These are phyloP conservation scores for Siderastrea siderea DNA, from an alignment of 92 coral and sea anemone species.

Conservation along the genomic window DNA sequence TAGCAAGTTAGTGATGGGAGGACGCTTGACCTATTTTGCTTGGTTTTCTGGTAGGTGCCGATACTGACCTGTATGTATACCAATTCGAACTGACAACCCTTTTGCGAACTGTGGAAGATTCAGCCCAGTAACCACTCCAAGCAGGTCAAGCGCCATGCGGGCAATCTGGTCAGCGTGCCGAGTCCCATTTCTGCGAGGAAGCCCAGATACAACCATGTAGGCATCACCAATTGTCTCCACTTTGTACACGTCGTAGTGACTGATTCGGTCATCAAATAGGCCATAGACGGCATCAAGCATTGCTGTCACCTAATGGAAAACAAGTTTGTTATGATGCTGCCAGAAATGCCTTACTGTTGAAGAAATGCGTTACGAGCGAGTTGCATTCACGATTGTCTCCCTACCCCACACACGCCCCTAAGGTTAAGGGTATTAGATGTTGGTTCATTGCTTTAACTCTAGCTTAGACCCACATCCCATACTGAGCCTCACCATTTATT, in stretches of 20 bases:
- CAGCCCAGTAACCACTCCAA: constrained; percentile 35
- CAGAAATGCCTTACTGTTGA: background rate
- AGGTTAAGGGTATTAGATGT: too few species aligned
- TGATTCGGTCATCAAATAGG: constrained; percentile 66
- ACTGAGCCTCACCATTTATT: too few species aligned
- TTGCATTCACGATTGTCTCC: too few species aligned
- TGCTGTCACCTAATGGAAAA: constrained; percentile 24
- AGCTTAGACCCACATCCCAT: too few species aligned
- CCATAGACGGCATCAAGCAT: constrained; percentile 57
- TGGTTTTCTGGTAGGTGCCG: too few species aligned
- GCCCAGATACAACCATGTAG: constrained; percentile 81
- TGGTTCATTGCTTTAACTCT: too few species aligned
- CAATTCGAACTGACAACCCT: constrained; percentile 58
- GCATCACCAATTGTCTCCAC: constrained; percentile 83
- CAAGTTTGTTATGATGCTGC: background rate
- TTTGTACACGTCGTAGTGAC: constrained; percentile 77
- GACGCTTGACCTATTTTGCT: background rate
- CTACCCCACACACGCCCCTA: too few species aligned
- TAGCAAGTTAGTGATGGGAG: background rate
- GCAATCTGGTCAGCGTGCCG: constrained; percentile 78
- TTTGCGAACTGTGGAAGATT: constrained; percentile 39
- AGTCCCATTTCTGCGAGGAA: constrained; percentile 71
- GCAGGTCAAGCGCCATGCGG: constrained; percentile 77
- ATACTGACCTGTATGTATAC: constrained; percentile 77
- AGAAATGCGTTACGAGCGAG: too few species aligned